Evolutionary conservation across 2,888 invertebrate species (phyloP), one percentile per base, ranked within the genome.

Genomic region (Archips crataeganus): DNA sequence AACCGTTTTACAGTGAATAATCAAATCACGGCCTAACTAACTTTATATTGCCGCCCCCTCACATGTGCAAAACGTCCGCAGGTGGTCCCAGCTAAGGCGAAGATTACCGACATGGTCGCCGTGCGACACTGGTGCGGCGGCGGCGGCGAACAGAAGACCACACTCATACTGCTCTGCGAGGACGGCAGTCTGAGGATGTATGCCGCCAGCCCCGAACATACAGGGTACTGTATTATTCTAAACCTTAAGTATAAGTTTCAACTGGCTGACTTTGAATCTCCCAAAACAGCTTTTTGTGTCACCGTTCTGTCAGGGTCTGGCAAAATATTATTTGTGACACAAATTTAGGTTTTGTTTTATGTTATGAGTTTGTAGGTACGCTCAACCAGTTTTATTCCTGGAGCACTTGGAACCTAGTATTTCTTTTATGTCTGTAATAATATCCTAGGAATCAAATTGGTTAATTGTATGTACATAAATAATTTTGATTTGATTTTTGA

Each of bases 31-130:
- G 23, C 23, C 23, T 23, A 23, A 23, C 23, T 23, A 23, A 23
- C 13, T 11, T 45, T 45, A 45, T 3, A 49, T n/a, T 4, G 1
- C 13, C 11, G 51, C 15, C 13, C 6, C 15, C 6, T 6, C 6
- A 32, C 10, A 6, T 10, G 49, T 36, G 36, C n/a, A 15, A 23
- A 13, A 32, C 23, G 2, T 39, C 15, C 32, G 0, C 77, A 95
- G 95, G 91, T 97, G 47, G 95, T 97, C 15, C 97, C 98, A 0
- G 97, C 98, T 0, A 99, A 99, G 88, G 98, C 98, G 0, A 99
- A 99, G 90, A 99, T 99, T 62, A 99, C 98, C 90, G 99, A 99
- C 88, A 98, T 99, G 96, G 99, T 99, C 0, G 98, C 98, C 0
- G 98, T 99, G 68, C 96, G 99, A 0, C 99, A 99, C 87, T 96